A percentile compares a stretch with the other conserved stretches of the same genome.
Evolutionary conservation across 2,113 vertebrate genomes (phyloP).

Genomic region (Onychorhynchus coronatus): DNA sequence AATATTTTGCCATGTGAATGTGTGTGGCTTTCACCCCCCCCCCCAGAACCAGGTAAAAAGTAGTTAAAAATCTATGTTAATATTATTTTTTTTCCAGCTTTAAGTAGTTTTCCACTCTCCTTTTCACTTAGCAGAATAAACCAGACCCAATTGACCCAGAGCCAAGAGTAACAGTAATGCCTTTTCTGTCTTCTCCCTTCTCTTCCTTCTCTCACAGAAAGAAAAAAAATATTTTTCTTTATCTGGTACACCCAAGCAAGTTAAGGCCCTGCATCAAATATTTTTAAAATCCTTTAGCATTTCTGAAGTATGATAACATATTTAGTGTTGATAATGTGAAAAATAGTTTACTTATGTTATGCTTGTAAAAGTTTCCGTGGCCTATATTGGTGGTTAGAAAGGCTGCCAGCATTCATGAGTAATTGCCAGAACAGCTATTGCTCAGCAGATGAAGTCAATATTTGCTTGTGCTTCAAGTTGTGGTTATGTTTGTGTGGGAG

Average conservation of each 20-base stretch:
- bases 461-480: slow-evolving; percentile 13
- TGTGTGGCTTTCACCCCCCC: rapidly evolving
- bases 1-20: background rate
- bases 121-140: background rate
- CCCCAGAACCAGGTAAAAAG: background rate
- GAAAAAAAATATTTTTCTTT: background rate
- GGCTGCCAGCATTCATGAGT: background rate
- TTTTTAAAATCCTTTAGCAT: background rate
- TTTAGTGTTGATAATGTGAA: background rate
- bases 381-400: background rate
- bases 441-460: background rate
- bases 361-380: background rate
- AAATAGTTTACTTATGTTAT: background rate
- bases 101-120: background rate
- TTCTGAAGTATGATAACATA: background rate
- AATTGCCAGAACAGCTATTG: background rate
- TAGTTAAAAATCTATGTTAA: background rate
- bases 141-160: background rate
- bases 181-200: background rate
- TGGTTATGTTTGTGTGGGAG: background rate
- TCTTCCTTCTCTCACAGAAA: background rate
- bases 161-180: background rate
- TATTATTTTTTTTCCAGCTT: slow-evolving; percentile 5
- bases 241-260: background rate
- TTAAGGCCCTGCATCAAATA: background rate